Evolutionary conservation across 2,797 vertebrate species (phyloP).

Genomic region (Lophotriccus pileatus): DNA sequence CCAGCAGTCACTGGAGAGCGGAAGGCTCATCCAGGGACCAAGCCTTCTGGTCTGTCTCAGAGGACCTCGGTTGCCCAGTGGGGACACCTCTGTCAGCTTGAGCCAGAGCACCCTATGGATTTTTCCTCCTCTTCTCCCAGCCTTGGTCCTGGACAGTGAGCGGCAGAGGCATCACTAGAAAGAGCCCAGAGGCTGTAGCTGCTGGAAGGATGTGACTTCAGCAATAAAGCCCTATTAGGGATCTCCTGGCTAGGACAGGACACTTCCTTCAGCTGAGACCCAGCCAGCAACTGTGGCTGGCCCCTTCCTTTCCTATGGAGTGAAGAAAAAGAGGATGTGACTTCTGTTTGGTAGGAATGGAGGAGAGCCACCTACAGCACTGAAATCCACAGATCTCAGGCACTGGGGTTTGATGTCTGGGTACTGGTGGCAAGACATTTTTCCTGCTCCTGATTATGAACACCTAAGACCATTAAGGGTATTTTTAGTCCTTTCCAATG

Average conservation of each 20-base stretch:
- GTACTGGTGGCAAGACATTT: neutral
- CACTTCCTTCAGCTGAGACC: neutral
- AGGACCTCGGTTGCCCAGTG: neutral
- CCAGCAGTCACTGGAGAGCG: neutral
- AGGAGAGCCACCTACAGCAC: neutral
- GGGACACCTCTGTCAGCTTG: neutral
- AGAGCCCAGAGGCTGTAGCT: neutral
- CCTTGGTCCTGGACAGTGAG: neutral
- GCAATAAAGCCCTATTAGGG: neutral
- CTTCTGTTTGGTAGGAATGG: neutral
- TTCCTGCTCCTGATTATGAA: neutral
- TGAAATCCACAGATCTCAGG: neutral
- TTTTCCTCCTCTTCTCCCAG: neutral
- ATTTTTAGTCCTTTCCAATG: neutral
- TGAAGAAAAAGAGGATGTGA: neutral
- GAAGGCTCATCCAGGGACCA: neutral
- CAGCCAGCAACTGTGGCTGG: neutral
- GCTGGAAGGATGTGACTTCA: neutral
- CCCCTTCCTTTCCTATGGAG: neutral
- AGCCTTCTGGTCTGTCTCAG: neutral
- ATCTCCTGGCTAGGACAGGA: neutral
- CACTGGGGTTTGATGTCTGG: rapidly evolving
- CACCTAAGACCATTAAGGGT: neutral
- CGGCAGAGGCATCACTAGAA: neutral
- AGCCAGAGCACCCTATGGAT: neutral